phyloP scores from a whole-genome alignment of 2,797 vertebrate species.

The Poliocrania exsul region DNA sequence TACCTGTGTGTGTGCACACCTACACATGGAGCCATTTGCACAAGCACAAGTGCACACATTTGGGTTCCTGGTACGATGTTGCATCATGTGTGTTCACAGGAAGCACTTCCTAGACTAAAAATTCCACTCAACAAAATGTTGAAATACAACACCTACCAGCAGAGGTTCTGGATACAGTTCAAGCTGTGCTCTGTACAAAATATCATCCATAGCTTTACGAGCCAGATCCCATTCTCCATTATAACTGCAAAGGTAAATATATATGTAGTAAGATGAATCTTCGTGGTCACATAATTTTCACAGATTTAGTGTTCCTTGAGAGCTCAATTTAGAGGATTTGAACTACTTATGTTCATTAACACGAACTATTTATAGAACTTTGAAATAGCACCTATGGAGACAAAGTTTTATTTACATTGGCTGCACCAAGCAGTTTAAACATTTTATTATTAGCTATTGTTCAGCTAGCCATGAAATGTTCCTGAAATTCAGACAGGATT shows the following conservation, averaged over 20 bases:
- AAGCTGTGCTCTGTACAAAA: conserved; percentile 94
- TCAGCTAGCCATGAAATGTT: background rate
- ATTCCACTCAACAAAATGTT: background rate
- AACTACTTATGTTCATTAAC: background rate
- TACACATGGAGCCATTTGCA: background rate
- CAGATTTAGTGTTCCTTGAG: background rate
- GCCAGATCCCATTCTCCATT: conserved; percentile 95
- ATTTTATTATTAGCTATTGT: background rate
- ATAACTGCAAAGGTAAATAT: conserved; percentile 82
- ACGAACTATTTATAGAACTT: background rate
- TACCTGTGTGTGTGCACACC: accelerated
- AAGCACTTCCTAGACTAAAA: background rate
- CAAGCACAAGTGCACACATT: background rate
- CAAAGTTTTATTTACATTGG: background rate
- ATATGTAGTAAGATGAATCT: background rate
- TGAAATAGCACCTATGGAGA: background rate
- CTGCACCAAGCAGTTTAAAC: background rate
- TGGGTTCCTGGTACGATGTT: background rate
- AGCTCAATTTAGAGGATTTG: background rate
- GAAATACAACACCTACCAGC: conserved; percentile 84
- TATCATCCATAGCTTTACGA: conserved; percentile 94
- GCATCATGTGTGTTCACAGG: accelerated
- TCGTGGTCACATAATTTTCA: background rate
- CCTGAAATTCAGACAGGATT: background rate
- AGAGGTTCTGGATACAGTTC: conserved; percentile 96